These are phyloP conservation scores for Drosophila suzukii DNA, from an alignment of 1,140 invertebrate genomes.

Conservation along the genomic window DNA sequence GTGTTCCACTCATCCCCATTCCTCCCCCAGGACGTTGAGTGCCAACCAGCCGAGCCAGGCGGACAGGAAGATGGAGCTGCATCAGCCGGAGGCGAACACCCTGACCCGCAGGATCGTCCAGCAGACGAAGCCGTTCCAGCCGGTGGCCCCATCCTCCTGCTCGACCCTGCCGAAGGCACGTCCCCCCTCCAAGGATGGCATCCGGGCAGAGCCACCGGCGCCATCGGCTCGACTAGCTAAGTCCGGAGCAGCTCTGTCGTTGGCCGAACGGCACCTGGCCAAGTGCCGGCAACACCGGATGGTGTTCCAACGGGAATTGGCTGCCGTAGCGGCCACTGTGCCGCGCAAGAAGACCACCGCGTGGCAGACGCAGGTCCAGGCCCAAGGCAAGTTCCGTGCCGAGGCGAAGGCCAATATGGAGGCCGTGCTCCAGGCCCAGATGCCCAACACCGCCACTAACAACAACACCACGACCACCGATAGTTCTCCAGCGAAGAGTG, in stretches of 20 bases:
- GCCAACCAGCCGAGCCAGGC: background rate
- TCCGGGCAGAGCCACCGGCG: background rate
- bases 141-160: background rate
- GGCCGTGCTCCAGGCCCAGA: conserved; percentile 2
- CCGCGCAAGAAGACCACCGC: background rate
- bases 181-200: background rate
- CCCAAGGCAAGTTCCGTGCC: background rate
- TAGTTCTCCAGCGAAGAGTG: background rate
- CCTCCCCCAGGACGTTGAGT: conserved; percentile 15
- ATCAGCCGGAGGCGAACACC: conserved; percentile 6
- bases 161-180: background rate
- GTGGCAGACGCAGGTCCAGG: conserved; percentile 33
- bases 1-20: conserved; percentile 19
- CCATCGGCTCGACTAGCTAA: background rate
- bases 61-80: conserved; percentile 3
- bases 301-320: conserved; percentile 35
- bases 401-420: conserved; percentile 13
- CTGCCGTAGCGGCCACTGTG: conserved; percentile 50
- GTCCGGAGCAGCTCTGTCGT: background rate
- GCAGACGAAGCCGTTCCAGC: background rate
- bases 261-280: background rate
- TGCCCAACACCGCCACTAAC: background rate
- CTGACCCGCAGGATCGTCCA: conserved; percentile 4
- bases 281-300: conserved; percentile 1
- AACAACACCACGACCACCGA: background rate